These are phyloP conservation scores for Lasioglossum oenotherae DNA, from an alignment of 2,888 invertebrate genomes.

Conservation along the genomic window DNA sequence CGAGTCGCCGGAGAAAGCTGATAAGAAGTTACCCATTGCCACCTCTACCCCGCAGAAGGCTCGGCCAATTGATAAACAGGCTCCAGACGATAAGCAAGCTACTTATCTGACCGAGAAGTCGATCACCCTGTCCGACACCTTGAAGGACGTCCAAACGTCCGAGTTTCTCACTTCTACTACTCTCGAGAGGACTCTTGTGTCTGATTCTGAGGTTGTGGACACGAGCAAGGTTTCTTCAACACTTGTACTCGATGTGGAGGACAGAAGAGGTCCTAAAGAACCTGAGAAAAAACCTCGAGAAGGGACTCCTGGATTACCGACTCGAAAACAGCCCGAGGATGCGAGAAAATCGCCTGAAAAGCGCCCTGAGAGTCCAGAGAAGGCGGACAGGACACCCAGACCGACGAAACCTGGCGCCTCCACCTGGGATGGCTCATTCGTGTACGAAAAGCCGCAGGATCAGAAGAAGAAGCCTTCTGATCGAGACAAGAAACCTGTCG, in stretches of 20 bases:
- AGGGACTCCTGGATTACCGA: slow-evolving; percentile 24
- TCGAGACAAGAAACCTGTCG: background rate
- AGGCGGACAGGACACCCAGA: slow-evolving; percentile 57
- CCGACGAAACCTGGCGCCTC: slow-evolving; percentile 75
- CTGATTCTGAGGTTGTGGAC: slow-evolving; percentile 51
- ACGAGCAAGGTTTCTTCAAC: slow-evolving; percentile 47
- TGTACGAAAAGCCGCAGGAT: slow-evolving; percentile 72
- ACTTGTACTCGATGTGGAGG: slow-evolving; percentile 8
- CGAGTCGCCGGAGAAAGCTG: slow-evolving; percentile 70
- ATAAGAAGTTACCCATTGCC: slow-evolving; percentile 21
- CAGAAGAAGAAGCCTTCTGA: slow-evolving; percentile 11
- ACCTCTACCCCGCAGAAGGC: background rate
- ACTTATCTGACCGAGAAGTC: slow-evolving; percentile 38
- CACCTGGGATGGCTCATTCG: slow-evolving; percentile 77
- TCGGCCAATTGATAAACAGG: background rate
- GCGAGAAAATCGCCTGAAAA: slow-evolving; percentile 71
- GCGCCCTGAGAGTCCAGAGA: slow-evolving; percentile 54
- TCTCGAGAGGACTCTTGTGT: slow-evolving; percentile 34
- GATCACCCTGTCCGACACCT: slow-evolving; percentile 42
- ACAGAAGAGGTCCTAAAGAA: slow-evolving; percentile 22
- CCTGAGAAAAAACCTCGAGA: slow-evolving; percentile 53
- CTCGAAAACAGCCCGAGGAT: slow-evolving; percentile 28
- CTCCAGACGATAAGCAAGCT: slow-evolving; percentile 1
- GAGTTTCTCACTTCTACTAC: slow-evolving; percentile 36
- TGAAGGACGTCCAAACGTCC: slow-evolving; percentile 34